Percentiles rank a stretch among this genome's conserved stretches.
These are phyloP conservation scores for Falco columbarius DNA, from an alignment of 2,797 vertebrate genomes.

Conservation along the genomic window DNA sequence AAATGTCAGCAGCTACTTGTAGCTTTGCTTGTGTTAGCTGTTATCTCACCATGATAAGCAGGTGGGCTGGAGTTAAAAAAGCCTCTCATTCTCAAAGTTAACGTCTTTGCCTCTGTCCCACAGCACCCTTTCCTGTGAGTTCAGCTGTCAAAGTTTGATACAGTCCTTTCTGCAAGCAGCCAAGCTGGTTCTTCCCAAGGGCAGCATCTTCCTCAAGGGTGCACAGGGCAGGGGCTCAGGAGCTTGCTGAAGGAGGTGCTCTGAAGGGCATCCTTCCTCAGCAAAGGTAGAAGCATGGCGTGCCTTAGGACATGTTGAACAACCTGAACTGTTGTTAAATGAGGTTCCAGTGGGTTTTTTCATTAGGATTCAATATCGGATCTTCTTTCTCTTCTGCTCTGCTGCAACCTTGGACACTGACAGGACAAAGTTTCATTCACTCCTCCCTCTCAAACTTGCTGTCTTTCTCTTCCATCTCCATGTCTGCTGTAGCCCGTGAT, in stretches of 20 bases:
- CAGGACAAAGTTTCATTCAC: background rate
- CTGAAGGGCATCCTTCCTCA: background rate
- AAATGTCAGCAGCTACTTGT: conserved; percentile 34
- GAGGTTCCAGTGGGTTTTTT: background rate
- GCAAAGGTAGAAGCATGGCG: background rate
- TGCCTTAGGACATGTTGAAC: background rate
- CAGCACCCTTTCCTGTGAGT: background rate
- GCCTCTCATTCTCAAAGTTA: background rate
- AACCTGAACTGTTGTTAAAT: background rate
- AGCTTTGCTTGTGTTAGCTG: background rate
- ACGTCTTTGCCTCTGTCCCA: background rate
- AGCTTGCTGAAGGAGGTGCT: background rate
- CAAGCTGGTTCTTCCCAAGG: background rate
- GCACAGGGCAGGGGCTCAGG: background rate
- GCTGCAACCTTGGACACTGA: background rate
- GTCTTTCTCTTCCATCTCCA: background rate
- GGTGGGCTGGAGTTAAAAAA: background rate
- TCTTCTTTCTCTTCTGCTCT: background rate
- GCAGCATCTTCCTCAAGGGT: background rate
- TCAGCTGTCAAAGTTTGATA: background rate
- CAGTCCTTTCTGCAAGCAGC: background rate
- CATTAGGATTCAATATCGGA: background rate
- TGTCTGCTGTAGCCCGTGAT: background rate
- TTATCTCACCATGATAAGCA: conserved; percentile 11
- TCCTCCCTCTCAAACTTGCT: background rate